phyloP scores from a whole-genome alignment of 2,113 vertebrate genomes.

The Zosterops lateralis region DNA sequence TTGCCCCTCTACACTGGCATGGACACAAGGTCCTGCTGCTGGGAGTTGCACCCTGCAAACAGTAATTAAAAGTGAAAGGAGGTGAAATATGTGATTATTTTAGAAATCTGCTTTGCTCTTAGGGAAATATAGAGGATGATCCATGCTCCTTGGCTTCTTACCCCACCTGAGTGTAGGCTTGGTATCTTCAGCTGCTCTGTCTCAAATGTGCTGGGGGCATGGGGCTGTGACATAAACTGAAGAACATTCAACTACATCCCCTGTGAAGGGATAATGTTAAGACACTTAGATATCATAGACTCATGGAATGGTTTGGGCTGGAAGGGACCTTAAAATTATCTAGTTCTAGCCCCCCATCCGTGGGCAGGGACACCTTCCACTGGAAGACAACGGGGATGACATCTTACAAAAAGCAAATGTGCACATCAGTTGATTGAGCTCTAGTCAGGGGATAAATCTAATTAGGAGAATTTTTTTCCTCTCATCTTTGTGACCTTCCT shows the following conservation, averaged over 20 bases:
- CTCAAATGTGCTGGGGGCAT: neutral
- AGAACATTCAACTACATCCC: neutral
- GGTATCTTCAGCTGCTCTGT: neutral
- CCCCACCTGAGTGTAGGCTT: neutral
- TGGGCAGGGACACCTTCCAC: neutral
- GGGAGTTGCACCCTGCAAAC: neutral
- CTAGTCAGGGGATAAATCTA: neutral
- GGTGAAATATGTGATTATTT: neutral
- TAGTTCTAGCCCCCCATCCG: neutral
- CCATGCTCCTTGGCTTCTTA: neutral
- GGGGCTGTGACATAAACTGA: neutral
- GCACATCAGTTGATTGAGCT: neutral
- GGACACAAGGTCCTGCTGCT: neutral
- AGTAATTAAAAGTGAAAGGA: neutral
- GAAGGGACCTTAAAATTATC: neutral
- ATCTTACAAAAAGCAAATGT: neutral
- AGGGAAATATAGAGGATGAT: neutral
- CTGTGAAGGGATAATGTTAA: neutral
- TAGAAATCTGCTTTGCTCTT: neutral
- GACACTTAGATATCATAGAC: neutral
- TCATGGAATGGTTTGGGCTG: neutral
- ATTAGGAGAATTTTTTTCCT: neutral
- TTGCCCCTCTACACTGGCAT: fast-evolving
- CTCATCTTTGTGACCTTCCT: neutral
- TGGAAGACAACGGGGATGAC: neutral